A percentile compares a stretch with the other conserved stretches of the same genome.
Conservation (phyloP, 2,888 invertebrate species). For the Latheticus oryzae region DNA sequence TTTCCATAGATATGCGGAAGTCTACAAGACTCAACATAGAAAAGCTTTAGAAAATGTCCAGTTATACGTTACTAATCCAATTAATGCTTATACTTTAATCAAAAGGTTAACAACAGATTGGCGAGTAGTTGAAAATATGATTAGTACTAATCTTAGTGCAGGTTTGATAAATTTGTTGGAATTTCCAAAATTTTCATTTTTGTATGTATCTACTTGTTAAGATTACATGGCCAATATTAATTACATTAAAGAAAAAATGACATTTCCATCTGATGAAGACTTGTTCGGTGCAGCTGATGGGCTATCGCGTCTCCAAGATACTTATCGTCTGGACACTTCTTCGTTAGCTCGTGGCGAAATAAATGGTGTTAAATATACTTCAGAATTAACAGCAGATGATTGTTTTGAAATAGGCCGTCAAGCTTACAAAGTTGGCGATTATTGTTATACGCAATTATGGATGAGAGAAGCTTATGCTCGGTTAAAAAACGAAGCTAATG, state of each 20-base stretch:
- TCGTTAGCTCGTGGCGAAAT: conserved; percentile 90
- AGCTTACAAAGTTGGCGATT: conserved; percentile 92
- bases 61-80: conserved; percentile 89
- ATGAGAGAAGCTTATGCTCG: conserved; percentile 91
- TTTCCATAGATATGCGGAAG: conserved; percentile 76
- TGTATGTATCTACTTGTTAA: conserved; percentile 56
- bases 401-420: conserved; percentile 96
- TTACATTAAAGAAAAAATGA: conserved; percentile 76
- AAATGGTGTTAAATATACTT: conserved; percentile 84
- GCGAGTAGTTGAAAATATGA: conserved; percentile 83
- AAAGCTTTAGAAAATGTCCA: conserved; percentile 83
- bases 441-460: conserved; percentile 93
- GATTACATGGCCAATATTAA: conserved; percentile 81
- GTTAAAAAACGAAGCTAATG: conserved; percentile 74
- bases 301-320: conserved; percentile 88
- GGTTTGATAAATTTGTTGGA: conserved; percentile 62
- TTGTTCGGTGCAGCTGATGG: conserved; percentile 96
- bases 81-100: conserved; percentile 93
- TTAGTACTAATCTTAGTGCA: conserved; percentile 76
- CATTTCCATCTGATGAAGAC: conserved; percentile 94
- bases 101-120: conserved; percentile 94
- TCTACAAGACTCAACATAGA: conserved; percentile 81
- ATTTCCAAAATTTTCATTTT: background rate
- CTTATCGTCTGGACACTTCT: conserved; percentile 89
- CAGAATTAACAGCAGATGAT: conserved; percentile 84